Evolutionary conservation across 1,140 invertebrate genomes (phyloP), one percentile per base, ranked within the genome.

Genomic region (Venustaconcha ellipsiformis): DNA sequence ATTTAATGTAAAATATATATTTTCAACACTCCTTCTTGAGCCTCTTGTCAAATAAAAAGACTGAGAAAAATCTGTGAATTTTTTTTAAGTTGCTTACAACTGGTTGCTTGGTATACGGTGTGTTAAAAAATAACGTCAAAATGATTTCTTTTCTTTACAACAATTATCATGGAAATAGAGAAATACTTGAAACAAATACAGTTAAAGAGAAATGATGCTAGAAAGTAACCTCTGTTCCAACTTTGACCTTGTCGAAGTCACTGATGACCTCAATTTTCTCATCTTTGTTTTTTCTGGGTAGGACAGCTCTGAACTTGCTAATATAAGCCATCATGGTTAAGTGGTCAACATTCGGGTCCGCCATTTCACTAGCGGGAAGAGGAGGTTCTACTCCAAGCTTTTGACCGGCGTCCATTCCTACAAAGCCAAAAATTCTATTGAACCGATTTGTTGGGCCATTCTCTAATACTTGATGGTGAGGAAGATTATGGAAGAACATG

Each of bases 321-420:
- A 95, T 13, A 88, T 97, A 98, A 8, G 96, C 95, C 97, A 98
- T 98, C 71, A 98, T 94, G 14, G 95, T 96, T 77, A 99, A 92
- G 92, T 98, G 96, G 87, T 99, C 97, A 2, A 97, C 95, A 85
- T 97, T 94, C 68, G 94, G 94, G 89, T 97, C 96, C n/a, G 95
- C 94, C 94, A 99, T 95, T 85, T 99, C 97, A 89, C 95, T 95
- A 12, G 97, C 94, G 82, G 95, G 94, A 58, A 99, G 85, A 48
- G 97, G 92, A 26, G 96, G 96, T 82, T 97, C 94, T 1, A 98
- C 94, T 14, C 96, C 96, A 12, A 91, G 69, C 17, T 70, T 74
- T 74, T 85, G 85, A 15, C 84, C 90, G 15, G 78, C 87, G 20
- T 90, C 86, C 14, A 91, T 85, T 14, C 84, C 91, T 90, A 60